These are phyloP conservation scores for Ooceraea biroi DNA, from an alignment of 1,140 invertebrate genomes.

Conservation along the genomic window DNA sequence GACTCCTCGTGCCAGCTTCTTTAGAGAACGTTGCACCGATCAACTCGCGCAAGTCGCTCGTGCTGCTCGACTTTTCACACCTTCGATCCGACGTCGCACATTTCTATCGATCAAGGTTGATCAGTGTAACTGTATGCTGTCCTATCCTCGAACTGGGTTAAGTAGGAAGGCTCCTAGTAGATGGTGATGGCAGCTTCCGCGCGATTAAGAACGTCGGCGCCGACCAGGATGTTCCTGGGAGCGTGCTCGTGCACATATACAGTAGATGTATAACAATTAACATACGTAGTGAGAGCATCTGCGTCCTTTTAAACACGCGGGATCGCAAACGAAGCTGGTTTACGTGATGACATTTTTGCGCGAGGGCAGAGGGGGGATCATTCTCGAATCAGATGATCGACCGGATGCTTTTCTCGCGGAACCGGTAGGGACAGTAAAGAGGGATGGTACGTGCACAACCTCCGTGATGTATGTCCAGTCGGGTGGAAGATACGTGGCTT, in stretches of 20 bases:
- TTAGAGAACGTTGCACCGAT: constrained; percentile 14
- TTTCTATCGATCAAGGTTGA: neutral
- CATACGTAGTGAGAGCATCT: constrained; percentile 20
- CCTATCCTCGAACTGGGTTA: constrained; percentile 36
- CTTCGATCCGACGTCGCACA: neutral
- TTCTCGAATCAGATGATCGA: neutral
- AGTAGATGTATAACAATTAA: constrained; percentile 6
- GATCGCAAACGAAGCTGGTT: neutral
- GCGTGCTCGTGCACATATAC: neutral
- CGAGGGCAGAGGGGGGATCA: neutral
- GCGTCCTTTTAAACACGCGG: constrained; percentile 1
- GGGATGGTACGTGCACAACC: neutral
- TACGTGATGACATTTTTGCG: neutral
- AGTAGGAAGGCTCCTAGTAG: constrained; percentile 29
- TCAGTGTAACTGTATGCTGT: constrained; percentile 14
- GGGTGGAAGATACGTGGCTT: constrained; percentile 37
- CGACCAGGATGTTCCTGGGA: neutral
- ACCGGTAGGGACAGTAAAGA: neutral
- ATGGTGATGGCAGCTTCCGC: constrained; percentile 49
- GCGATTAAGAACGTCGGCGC: constrained; percentile 15
- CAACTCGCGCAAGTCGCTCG: constrained; percentile 16
- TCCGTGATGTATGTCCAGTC: constrained; percentile 1
- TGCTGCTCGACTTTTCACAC: constrained; percentile 13
- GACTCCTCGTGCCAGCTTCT: neutral
- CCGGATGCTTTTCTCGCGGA: neutral